Evolutionary conservation across 2,888 invertebrate species (phyloP).

Genomic region (Pyralis farinalis): DNA sequence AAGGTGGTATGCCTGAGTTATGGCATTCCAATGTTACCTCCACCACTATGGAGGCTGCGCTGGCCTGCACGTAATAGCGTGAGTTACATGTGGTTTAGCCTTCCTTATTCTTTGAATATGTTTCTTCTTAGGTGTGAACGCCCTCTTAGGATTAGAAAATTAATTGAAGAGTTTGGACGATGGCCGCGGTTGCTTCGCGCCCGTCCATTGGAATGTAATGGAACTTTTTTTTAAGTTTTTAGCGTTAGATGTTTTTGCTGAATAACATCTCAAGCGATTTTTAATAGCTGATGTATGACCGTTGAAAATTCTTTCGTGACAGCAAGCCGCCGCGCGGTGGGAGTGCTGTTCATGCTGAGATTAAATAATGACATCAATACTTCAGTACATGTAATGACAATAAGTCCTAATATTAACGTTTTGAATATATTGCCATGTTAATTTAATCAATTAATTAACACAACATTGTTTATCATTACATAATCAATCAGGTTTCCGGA

Average conservation of each 20-base stretch:
- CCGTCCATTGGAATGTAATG: constrained; percentile 21
- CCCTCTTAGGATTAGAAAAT: constrained; percentile 48
- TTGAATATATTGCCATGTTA: no score
- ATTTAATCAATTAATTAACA: no score
- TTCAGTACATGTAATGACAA: no score
- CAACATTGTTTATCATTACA: no score
- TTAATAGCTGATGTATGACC: constrained; percentile 6
- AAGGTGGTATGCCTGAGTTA: constrained; percentile 76
- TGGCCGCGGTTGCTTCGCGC: constrained; percentile 14
- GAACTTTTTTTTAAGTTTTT: constrained; percentile 22
- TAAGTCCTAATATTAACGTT: no score
- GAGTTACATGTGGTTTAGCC: constrained; percentile 60
- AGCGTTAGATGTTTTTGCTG: constrained; percentile 16
- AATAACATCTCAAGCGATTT: constrained; percentile 6
- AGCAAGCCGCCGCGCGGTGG: no score
- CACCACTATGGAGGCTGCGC: constrained; percentile 69
- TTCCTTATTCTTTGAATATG: constrained; percentile 47
- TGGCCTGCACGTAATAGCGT: constrained; percentile 42
- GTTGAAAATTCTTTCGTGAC: constrained; percentile 4
- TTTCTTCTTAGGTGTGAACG: constrained; percentile 54
- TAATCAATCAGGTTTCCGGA: no score
- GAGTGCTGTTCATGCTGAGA: no score
- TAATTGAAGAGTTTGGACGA: constrained; percentile 35
- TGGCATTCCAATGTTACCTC: constrained; percentile 76
- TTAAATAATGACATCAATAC: no score